Percentiles rank a stretch among this genome's conserved stretches.
phyloP scores from a whole-genome alignment of 2,888 invertebrate species.

The Platycheirus albimanus region DNA sequence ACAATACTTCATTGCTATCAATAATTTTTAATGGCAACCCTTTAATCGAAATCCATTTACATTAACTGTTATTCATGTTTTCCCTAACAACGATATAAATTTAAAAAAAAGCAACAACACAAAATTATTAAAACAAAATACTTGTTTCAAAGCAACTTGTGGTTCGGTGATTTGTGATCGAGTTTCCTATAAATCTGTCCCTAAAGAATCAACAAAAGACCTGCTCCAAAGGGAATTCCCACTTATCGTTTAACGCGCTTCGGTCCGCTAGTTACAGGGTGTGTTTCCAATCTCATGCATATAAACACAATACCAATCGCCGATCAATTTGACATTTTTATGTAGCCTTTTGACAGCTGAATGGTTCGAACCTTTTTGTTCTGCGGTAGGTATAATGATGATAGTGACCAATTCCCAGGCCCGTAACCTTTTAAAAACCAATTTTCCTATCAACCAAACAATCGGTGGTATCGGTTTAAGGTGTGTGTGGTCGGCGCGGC shows the following conservation, averaged over 20 bases:
- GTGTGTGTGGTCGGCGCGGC: conserved; percentile 70
- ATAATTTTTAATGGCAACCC: no score
- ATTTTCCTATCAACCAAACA: conserved; percentile 59
- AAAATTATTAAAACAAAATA: no score
- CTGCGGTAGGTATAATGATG: conserved; percentile 62
- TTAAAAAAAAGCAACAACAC: no score
- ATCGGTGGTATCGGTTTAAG: conserved; percentile 45
- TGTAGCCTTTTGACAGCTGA: conserved; percentile 62
- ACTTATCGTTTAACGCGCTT: conserved; percentile 19
- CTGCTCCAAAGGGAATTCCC: conserved; percentile 66
- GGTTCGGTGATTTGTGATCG: conserved; percentile 61
- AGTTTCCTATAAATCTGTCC: conserved; percentile 30
- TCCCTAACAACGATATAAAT: no score
- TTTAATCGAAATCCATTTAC: no score
- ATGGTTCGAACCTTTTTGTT: conserved; percentile 67
- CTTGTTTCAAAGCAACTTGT: no score
- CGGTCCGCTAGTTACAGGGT: conserved; percentile 37
- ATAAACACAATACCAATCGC: conserved; percentile 46
- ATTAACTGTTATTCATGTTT: no score
- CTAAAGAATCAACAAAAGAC: conserved; percentile 3
- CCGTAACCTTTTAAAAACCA: conserved; percentile 68
- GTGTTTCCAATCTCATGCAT: conserved; percentile 56
- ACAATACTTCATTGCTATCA: no score
- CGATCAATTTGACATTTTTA: conserved; percentile 64
- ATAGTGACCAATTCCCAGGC: conserved; percentile 56